Evolutionary conservation across 2,888 invertebrate species (phyloP), one percentile per base, ranked within the genome.

Genomic region (Aphrophora alni): DNA sequence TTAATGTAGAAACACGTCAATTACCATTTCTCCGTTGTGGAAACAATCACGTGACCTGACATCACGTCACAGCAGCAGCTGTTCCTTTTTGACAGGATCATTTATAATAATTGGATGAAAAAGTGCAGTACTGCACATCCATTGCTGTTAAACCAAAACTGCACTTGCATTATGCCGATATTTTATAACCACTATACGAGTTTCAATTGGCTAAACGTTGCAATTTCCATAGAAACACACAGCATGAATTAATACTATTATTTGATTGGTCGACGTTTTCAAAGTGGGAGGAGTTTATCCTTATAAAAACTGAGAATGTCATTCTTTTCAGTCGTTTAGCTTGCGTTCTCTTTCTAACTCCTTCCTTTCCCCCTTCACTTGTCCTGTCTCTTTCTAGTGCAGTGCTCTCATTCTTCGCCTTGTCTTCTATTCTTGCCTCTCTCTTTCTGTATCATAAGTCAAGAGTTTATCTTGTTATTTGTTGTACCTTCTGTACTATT

Each of bases 201-300:
- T 59, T 59, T n/a, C 59, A 59, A 59, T 59, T 59, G 59, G 59
- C 21, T 21, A 59, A 59, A n/a, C 59, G 21, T 59, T 59, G 59
- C 59, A 59, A 59, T 59, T 59, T 59, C 59, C 59, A 59, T 59
- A 59, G 59, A 59, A 59, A 59, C 59, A 59, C 59, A 59, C 59
- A 21, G 59, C 59, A 59, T 59, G 59, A 59, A 59, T 59, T 59
- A 59, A 59, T 59, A 59, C 59, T 59, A 59, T 59, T 59, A 59
- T 59, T 21, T 59, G 59, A 59, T 59, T 59, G 59, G 59, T 21
- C 59, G 59, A 59, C 59, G 59, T 59, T 59, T 14, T 59, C 44
- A 5, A 59, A 59, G 59, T 59, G 21, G 59, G 59, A 59, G 59
- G 59, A 59, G 59, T 59, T 59, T 59, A 59, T n/a, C 21, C 59